phyloP scores from a whole-genome alignment of 2,797 vertebrate genomes.

The Poecilia gillii region DNA sequence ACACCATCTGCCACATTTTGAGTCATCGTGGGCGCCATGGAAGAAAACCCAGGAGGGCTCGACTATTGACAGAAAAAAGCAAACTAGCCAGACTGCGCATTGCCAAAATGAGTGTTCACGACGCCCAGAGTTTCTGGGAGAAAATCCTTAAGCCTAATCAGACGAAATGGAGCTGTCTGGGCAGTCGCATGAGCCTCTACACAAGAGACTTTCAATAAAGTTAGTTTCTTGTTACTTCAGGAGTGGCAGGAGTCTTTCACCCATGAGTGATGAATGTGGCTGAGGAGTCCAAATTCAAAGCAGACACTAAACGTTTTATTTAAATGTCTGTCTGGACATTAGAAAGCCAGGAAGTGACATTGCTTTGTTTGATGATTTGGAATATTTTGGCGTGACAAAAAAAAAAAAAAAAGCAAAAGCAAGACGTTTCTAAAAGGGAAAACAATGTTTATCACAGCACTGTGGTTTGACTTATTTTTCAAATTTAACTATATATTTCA shows the following conservation, averaged over 20 bases:
- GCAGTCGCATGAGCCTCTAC: background rate
- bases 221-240: background rate
- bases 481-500: background rate
- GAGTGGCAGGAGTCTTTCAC: background rate
- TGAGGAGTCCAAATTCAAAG: background rate
- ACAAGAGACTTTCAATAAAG: background rate
- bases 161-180: background rate
- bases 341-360: background rate
- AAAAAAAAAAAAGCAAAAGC: background rate
- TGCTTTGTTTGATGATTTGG: background rate
- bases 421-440: background rate
- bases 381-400: background rate
- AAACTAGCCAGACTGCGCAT: background rate
- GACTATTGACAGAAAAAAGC: background rate
- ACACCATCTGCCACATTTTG: constrained; percentile 4
- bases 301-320: background rate
- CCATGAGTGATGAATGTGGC: background rate
- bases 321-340: too few relatives aligned
- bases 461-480: background rate
- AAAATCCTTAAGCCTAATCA: background rate
- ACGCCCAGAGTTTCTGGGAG: background rate
- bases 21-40: background rate
- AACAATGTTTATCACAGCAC: background rate
- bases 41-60: background rate
- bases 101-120: background rate